phyloP scores from a whole-genome alignment of 2,113 vertebrate species.

The Pachyramphus minor region DNA sequence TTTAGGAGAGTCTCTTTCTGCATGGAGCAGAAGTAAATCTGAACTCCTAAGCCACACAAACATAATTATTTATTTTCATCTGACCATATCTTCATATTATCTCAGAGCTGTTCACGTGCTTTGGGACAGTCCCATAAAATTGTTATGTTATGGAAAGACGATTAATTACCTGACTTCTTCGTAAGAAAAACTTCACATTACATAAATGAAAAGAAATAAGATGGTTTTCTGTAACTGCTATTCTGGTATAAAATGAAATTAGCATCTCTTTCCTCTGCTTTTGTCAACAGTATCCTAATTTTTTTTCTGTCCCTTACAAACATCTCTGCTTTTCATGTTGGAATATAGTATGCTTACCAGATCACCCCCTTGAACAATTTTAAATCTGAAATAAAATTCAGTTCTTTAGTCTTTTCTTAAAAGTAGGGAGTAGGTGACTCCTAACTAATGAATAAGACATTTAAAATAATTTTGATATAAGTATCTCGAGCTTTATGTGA shows the following conservation, averaged over 20 bases:
- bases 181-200: background rate
- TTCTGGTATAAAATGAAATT: background rate
- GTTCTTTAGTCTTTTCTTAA: background rate
- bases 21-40: background rate
- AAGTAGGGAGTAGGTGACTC: background rate
- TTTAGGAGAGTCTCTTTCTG: background rate
- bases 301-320: background rate
- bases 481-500: background rate
- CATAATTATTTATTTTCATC: background rate
- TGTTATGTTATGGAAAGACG: background rate
- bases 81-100: background rate
- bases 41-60: background rate
- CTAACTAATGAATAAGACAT: background rate
- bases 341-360: background rate
- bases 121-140: background rate
- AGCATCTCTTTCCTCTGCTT: background rate
- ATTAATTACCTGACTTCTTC: background rate
- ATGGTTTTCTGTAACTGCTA: background rate
- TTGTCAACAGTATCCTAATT: background rate
- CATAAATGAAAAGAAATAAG: background rate
- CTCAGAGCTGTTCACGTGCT: background rate
- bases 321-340: background rate
- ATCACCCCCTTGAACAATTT: background rate
- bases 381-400: background rate
- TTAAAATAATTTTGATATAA: background rate